phyloP scores from a whole-genome alignment of 2,797 vertebrate genomes.

The Psittacula echo region DNA sequence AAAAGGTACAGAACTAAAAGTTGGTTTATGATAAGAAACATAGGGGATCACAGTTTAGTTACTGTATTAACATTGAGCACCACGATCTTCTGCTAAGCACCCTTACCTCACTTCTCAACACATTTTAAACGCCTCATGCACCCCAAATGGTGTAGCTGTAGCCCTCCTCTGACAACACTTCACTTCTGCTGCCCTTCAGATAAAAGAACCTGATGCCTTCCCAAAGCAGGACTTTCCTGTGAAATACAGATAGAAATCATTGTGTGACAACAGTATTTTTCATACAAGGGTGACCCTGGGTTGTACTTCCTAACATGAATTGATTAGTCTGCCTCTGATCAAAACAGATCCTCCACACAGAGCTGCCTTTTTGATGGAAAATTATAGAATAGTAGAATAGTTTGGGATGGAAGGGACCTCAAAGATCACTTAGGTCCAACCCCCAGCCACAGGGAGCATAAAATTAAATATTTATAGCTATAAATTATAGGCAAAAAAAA shows the following conservation, averaged over 20 bases:
- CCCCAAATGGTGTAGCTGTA: not conserved
- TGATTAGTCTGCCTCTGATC: not conserved
- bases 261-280: rapidly evolving
- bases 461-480: not conserved
- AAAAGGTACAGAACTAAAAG: not conserved
- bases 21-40: too few relatives aligned
- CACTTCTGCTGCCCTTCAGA: not conserved
- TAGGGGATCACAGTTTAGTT: rapidly evolving
- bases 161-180: not conserved
- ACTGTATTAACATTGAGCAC: rapidly evolving
- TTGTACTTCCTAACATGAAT: not conserved
- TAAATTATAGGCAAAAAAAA: not conserved
- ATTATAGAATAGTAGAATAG: not conserved
- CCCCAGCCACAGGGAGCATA: not conserved
- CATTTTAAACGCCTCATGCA: rapidly evolving
- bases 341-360: not conserved
- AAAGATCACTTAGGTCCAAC: not conserved
- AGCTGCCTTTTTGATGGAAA: not conserved
- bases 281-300: not conserved
- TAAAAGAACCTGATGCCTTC: not conserved
- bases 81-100: rapidly evolving
- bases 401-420: not conserved
- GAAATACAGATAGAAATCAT: not conserved
- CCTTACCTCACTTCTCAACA: rapidly evolving
- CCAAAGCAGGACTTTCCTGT: not conserved